Percentiles rank a stretch among this genome's conserved stretches.
Conservation (phyloP, 2,113 vertebrate genomes). For the Chelonoidis abingdonii region DNA sequence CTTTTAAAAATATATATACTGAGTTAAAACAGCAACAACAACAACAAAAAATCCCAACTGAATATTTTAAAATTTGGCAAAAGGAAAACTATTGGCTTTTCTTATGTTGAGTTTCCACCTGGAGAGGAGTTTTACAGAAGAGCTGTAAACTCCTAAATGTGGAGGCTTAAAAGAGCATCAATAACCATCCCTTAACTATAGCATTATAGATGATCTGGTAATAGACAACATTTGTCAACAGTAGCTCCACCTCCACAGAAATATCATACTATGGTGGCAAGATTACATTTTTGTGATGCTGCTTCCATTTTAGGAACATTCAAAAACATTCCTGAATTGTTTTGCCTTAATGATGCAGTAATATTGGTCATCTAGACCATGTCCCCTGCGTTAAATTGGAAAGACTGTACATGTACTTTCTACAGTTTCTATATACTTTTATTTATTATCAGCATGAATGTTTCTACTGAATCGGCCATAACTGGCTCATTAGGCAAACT, state of each 20-base stretch:
- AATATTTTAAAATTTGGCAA: neutral
- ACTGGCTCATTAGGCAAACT: neutral
- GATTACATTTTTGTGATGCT: neutral
- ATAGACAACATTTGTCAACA: neutral
- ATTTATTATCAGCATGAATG: neutral
- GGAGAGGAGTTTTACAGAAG: neutral
- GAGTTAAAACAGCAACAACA: neutral
- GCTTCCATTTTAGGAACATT: neutral
- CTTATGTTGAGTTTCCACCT: neutral
- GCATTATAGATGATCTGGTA: neutral
- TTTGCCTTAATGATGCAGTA: neutral
- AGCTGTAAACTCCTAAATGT: neutral
- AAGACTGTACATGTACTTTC: neutral
- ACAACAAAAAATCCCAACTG: neutral
- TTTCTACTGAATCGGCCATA: conserved; percentile 11
- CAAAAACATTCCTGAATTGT: neutral
- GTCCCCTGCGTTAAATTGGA: neutral
- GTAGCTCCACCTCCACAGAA: neutral
- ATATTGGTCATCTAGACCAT: neutral
- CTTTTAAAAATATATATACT: neutral
- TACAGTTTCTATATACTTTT: neutral
- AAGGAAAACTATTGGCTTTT: neutral
- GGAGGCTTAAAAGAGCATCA: neutral
- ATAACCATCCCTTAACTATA: neutral
- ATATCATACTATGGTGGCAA: neutral